Evolutionary conservation across 2,888 invertebrate genomes (phyloP).

Genomic region (Phortica okadai): DNA sequence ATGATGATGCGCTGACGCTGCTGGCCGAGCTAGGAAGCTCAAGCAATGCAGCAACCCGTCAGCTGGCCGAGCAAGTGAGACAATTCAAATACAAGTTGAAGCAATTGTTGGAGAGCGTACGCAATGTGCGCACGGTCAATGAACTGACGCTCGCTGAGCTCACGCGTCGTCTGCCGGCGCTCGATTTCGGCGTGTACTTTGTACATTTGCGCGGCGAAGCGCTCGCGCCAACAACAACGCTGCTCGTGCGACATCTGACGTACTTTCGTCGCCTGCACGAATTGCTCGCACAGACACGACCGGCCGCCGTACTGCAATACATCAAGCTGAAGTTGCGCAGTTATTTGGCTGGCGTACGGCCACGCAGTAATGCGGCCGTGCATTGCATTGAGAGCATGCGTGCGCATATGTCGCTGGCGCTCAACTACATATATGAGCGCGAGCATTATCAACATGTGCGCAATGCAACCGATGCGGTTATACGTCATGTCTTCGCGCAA

Average conservation of each 20-base stretch:
- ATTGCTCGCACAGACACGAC: slow-evolving; percentile 40
- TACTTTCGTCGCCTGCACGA: slow-evolving; percentile 44
- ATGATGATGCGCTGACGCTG: slow-evolving; percentile 33
- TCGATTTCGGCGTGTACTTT: slow-evolving; percentile 42
- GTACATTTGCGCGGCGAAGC: slow-evolving; percentile 29
- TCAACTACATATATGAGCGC: slow-evolving; percentile 44
- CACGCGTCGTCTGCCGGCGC: slow-evolving; percentile 31
- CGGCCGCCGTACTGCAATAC: slow-evolving; percentile 39
- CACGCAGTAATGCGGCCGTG: slow-evolving; percentile 21
- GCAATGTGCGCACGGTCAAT: slow-evolving; percentile 14
- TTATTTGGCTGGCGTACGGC: slow-evolving; percentile 45
- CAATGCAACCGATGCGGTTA: slow-evolving; percentile 39
- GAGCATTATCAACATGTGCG: slow-evolving; percentile 42
- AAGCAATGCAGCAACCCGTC: not conserved
- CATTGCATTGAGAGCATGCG: slow-evolving; percentile 38
- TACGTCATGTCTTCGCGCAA: slow-evolving; percentile 40
- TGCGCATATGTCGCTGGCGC: slow-evolving; percentile 48
- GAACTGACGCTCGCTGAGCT: slow-evolving; percentile 48
- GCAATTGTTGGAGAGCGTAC: not conserved
- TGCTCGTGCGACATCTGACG: slow-evolving; percentile 46
- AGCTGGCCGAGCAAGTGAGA: slow-evolving; percentile 36
- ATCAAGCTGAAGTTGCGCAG: slow-evolving; percentile 49
- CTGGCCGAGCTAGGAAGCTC: slow-evolving; percentile 37
- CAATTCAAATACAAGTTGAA: slow-evolving; percentile 34
- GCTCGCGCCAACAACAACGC: slow-evolving; percentile 32